A percentile compares a stretch with the other conserved stretches of the same genome.
Evolutionary conservation across 1,140 invertebrate species (phyloP).

Genomic region (Leptinotarsa undecemlineata): DNA sequence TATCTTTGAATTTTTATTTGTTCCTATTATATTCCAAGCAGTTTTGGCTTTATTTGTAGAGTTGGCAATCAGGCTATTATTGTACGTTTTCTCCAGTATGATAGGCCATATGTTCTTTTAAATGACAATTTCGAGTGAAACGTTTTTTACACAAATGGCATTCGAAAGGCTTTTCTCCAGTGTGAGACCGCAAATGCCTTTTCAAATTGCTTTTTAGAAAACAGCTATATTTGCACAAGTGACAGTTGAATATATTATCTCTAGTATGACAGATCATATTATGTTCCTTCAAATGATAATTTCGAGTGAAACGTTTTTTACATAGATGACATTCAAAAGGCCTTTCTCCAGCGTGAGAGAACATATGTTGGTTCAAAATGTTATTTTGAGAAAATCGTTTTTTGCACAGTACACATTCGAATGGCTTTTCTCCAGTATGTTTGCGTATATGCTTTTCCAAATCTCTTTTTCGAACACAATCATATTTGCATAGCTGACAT

Average conservation of each 20-base stretch:
- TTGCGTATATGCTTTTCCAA: conserved; percentile 54
- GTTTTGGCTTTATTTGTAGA: too few relatives aligned
- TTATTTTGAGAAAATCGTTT: neutral
- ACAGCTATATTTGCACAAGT: too few relatives aligned
- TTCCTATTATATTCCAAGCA: too few relatives aligned
- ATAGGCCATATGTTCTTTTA: too few relatives aligned
- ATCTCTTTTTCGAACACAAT: conserved; percentile 48
- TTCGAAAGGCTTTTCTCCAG: conserved; percentile 7
- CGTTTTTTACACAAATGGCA: neutral
- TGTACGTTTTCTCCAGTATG: neutral
- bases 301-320: neutral
- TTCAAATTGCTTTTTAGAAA: neutral
- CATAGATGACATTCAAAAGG: neutral
- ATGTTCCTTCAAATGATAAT: neutral
- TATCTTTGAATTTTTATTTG: too few relatives aligned
- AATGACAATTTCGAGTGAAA: neutral
- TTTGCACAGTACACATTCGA: too few relatives aligned
- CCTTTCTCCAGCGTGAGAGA: neutral
- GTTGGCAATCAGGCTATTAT: too few relatives aligned
- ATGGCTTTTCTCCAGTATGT: neutral
- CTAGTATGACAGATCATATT: neutral
- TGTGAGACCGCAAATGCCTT: neutral
- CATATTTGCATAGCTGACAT: conserved; percentile 26
- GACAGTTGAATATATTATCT: neutral
- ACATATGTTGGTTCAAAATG: neutral